Conservation (phyloP, 1,140 invertebrate species). For the Gryllus bimaculatus region DNA sequence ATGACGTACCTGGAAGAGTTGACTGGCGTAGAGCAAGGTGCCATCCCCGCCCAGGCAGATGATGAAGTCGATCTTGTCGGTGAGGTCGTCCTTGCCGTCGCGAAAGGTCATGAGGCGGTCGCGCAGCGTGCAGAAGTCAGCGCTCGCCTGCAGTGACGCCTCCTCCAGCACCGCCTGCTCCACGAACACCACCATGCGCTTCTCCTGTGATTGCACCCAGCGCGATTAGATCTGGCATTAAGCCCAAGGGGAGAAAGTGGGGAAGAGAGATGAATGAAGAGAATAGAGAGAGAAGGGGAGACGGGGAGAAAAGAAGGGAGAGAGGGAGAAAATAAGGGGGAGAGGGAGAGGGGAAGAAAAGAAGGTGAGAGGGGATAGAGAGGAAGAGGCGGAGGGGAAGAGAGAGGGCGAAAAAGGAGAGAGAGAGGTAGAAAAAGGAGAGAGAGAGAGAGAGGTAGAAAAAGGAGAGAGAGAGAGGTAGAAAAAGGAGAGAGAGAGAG, state of each 20-base stretch:
- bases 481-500: no score
- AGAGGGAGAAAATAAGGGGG: neutral
- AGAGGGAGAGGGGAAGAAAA: neutral
- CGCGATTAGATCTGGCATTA: no score
- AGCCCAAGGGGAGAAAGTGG: no score
- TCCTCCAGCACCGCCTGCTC: conserved; percentile 84
- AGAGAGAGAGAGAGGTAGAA: no score
- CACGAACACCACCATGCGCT: conserved; percentile 89
- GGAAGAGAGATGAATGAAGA: no score
- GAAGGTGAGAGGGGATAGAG: no score
- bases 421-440: no score
- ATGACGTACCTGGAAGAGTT: conserved; percentile 65
- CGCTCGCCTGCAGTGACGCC: conserved; percentile 56
- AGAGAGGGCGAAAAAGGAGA: no score
- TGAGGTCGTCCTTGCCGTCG: conserved; percentile 77
- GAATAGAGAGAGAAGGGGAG: neutral
- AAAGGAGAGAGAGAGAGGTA: no score
- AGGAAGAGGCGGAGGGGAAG: no score
- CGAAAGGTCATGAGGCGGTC: conserved; percentile 84
- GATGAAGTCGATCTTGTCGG: conserved; percentile 94
- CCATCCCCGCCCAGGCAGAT: conserved; percentile 93
- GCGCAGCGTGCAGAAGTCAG: conserved; percentile 57
- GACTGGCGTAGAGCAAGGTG: conserved; percentile 89
- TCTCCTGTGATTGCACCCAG: conserved; percentile 53
- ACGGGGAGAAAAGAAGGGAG: neutral